phyloP scores from a whole-genome alignment of 2,888 invertebrate species.

The Lasioglossum leucozonium region DNA sequence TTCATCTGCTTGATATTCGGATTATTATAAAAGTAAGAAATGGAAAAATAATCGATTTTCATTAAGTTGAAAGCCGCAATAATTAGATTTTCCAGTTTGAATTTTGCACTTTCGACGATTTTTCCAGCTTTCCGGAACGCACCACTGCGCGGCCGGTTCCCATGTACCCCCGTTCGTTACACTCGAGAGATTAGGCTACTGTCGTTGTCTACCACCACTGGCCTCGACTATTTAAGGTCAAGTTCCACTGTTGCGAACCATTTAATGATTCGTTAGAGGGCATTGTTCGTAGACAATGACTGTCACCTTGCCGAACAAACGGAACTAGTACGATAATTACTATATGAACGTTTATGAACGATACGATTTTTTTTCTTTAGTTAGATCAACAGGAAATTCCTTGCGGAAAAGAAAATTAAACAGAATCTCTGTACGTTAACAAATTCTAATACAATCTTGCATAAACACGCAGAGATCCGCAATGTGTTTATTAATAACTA shows the following conservation, averaged over 20 bases:
- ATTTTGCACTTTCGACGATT: not conserved
- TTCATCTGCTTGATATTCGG: too few relatives aligned
- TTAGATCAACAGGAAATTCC: too few relatives aligned
- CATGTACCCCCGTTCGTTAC: slow-evolving; percentile 13
- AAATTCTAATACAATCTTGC: not conserved
- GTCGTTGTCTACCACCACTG: not conserved
- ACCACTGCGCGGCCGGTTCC: not conserved
- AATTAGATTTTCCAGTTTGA: not conserved
- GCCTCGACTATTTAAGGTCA: slow-evolving; percentile 40
- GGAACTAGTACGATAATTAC: not conserved
- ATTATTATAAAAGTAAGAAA: too few relatives aligned
- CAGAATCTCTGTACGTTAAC: too few relatives aligned
- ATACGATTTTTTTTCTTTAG: too few relatives aligned
- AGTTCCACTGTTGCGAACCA: slow-evolving; percentile 31
- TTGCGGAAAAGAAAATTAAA: too few relatives aligned
- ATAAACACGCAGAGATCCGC: not conserved
- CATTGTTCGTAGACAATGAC: not conserved
- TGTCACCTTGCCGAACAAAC: not conserved
- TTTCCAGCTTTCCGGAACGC: not conserved
- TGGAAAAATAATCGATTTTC: not conserved
- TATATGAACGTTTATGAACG: not conserved
- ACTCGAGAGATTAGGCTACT: slow-evolving; percentile 27
- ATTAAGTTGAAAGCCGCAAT: not conserved
- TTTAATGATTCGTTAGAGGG: slow-evolving; percentile 20
- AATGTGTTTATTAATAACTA: not conserved